Percentiles rank a stretch among this genome's conserved stretches.
These are phyloP conservation scores for Eledone cirrhosa DNA, from an alignment of 2,888 invertebrate genomes.

Conservation along the genomic window DNA sequence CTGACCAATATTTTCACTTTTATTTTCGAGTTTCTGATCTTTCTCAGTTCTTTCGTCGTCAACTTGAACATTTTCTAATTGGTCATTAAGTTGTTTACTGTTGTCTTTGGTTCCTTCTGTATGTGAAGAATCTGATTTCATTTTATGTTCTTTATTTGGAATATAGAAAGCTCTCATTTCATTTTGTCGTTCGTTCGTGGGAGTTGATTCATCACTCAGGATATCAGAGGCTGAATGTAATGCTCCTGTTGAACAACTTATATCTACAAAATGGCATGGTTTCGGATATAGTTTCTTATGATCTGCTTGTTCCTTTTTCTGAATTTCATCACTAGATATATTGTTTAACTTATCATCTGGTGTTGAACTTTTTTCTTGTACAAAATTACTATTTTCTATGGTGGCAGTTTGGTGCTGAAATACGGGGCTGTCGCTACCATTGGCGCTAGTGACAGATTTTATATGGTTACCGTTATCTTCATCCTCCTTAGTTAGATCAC, in stretches of 20 bases:
- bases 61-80: background rate
- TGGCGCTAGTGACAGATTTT: background rate
- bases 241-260: too few species aligned
- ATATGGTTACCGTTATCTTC: too few species aligned
- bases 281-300: too few species aligned
- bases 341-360: too few species aligned
- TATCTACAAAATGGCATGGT: too few species aligned
- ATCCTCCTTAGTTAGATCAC: too few species aligned
- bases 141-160: background rate
- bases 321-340: too few species aligned
- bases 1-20: background rate
- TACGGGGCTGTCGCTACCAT: background rate
- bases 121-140: background rate
- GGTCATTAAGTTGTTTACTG: background rate
- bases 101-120: background rate
- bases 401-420: background rate
- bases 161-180: background rate
- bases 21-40: background rate
- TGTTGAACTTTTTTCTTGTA: background rate
- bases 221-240: background rate
- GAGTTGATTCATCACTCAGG: constrained; percentile 4
- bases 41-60: background rate
- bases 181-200: background rate
- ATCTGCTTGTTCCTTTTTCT: too few species aligned
- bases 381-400: background rate